Evolutionary conservation across 1,140 invertebrate species (phyloP).

Genomic region (Drosophila nigromelanica): DNA sequence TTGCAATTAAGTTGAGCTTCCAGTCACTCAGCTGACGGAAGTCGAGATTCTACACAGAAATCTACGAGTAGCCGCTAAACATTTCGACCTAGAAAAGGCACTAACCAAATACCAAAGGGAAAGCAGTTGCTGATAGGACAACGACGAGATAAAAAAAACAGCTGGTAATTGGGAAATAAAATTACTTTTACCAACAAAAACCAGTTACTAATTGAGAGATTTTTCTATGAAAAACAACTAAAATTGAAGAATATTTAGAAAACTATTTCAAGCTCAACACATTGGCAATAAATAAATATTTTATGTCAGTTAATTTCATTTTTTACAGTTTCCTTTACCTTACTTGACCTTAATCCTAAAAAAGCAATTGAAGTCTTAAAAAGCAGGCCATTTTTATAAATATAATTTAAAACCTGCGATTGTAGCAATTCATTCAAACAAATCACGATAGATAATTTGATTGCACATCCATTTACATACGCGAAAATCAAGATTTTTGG

Average conservation of each 20-base stretch:
- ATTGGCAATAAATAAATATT: no score
- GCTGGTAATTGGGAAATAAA: not conserved
- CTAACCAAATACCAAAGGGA: constrained; percentile 41
- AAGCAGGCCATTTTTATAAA: no score
- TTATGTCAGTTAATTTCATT: no score
- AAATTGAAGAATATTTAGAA: no score
- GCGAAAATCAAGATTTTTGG: not conserved
- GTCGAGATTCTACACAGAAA: constrained; percentile 55
- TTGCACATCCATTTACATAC: not conserved
- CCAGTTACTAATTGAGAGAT: no score
- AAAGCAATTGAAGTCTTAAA: no score
- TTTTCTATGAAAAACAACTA: no score
- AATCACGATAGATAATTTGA: not conserved
- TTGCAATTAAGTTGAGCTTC: constrained; percentile 46
- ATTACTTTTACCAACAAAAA: not conserved
- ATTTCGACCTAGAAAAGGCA: constrained; percentile 68
- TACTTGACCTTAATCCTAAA: no score
- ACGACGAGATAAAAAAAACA: not conserved
- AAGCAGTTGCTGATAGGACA: constrained; percentile 32
- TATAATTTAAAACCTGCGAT: no score
- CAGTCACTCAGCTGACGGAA: constrained; percentile 43
- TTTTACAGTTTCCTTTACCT: no score
- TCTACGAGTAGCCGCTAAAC: constrained; percentile 65
- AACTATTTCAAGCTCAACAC: no score
- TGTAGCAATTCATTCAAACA: no score